Base-by-base conservation (phyloP, 2,797 vertebrate species). In the Decapterus maruadsi region DNA sequence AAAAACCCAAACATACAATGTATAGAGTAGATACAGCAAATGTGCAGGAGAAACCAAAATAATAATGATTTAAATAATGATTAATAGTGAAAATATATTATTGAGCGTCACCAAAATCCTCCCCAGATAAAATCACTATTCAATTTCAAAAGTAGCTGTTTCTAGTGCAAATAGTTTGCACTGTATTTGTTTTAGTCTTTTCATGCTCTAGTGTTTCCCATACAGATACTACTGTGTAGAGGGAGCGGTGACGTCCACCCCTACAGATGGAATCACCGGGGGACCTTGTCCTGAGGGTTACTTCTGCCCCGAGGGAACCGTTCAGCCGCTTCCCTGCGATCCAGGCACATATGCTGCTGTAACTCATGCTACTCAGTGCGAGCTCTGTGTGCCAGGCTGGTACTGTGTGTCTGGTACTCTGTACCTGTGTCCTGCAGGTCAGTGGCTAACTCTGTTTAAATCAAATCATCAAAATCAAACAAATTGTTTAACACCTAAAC, bases 381-480 rank as follows among this genome's bases (percentile, higher is more conserved):
- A 91, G 62, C 38, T 90, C 22, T 99, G 98, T 88, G 90, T 95
- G 13, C 87, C 92, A 55, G 96, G 97, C 40, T 95, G 94, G 76
- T 96, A 92, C 85, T 99, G 97, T 90, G 80, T 93, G 36, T 88
- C 93, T 59, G 95, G 94, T 1, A 88, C 91, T 55, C 91, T 94
- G 16, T 88, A 78, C 67, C 93, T 94, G 0, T 99, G 98, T 80
- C 97, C 96, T 11, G 89, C 84, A 93, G 97, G 97, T 98, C 83
- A 92, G 96, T 87, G 6, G 16, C 70, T 76, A 64, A 13, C 40
- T 57, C 6, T 59, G 26, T 71, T 64, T 38, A 54, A 68, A 63
- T 29, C 43, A n/a, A 72, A 68, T 17, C 4, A 1, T 13, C 13
- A 43, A 13, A 43, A 31, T 40, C 12, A 61, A 48, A 13, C 17